Base-by-base conservation (phyloP, 1,140 invertebrate genomes). In the Heliconius eleuchia region DNA sequence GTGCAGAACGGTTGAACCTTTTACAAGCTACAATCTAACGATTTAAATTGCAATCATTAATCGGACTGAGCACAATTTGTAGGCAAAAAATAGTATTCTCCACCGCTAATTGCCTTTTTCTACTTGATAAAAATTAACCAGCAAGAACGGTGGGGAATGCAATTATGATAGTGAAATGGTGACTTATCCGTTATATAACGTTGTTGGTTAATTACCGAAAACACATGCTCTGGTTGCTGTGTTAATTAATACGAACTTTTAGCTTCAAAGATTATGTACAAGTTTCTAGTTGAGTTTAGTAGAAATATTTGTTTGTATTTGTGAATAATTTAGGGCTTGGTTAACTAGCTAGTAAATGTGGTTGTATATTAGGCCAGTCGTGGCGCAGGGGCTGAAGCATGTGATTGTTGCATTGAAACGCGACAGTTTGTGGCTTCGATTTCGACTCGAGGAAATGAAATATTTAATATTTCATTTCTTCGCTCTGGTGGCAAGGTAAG, bases 41-140 rank as follows among this genome's bases (percentile, higher is more conserved):
- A 82, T 82, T 84, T 77, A 84, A 82, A 80, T 77, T 76, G 74
- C 71, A 57, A 30, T 79, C 71, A 77, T 84, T 81, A 80, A 82
- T 82, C 79, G 74, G 83, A 39, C 46, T 77, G 77, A 74, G 77
- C 79, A 76, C 74, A 71, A 81, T 79, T 81, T 76, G 71, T 71
- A 71, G 73, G 57, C 74, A 79, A 78, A 57, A 80, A 82, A 46
- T 46, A 82, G 73, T 80, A 76, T 82, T 82, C 78, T 78, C 75
- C 78, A 46, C 79, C 75, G 71, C 81, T 84, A 82, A 84, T 84
- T 84, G 81, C 81, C 77, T 83, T 77, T 83, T 83, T 79, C 82
- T 73, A 74, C 73, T 78, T 42, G 76, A 81, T 81, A 80, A 79
- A 81, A 83, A 81, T 82, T 79, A 82, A 76, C 77, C 71, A 19